phyloP scores from a whole-genome alignment of 2,797 vertebrate species.

The Sebastes elongatus region DNA sequence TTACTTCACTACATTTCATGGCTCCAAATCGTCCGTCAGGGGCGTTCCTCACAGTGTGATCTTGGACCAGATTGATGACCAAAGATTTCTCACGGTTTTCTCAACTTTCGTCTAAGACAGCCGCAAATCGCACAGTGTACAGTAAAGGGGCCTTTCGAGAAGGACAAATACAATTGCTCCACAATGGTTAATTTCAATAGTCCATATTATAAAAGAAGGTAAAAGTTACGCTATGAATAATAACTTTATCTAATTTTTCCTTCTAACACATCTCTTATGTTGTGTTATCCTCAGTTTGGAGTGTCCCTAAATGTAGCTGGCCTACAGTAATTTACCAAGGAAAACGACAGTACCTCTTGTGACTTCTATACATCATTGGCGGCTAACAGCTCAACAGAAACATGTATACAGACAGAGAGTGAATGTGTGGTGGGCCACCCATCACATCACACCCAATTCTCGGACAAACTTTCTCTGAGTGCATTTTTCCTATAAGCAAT shows the following conservation, averaged over 20 bases:
- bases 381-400: background rate
- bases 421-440: fast-evolving
- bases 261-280: background rate
- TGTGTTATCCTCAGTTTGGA: background rate
- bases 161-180: background rate
- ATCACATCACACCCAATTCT: background rate
- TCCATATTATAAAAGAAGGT: background rate
- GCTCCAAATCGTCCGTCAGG: background rate
- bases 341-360: background rate
- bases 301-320: background rate
- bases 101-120: background rate
- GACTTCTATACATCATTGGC: background rate
- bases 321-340: background rate
- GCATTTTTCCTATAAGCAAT: background rate
- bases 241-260: background rate
- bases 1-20: background rate
- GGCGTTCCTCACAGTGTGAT: background rate
- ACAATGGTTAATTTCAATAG: background rate
- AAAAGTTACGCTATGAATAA: background rate
- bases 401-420: background rate
- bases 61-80: fast-evolving
- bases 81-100: background rate
- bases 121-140: background rate
- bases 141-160: background rate
- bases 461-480: background rate